phyloP scores from a whole-genome alignment of 2,113 vertebrate species.

The Colius striatus region DNA sequence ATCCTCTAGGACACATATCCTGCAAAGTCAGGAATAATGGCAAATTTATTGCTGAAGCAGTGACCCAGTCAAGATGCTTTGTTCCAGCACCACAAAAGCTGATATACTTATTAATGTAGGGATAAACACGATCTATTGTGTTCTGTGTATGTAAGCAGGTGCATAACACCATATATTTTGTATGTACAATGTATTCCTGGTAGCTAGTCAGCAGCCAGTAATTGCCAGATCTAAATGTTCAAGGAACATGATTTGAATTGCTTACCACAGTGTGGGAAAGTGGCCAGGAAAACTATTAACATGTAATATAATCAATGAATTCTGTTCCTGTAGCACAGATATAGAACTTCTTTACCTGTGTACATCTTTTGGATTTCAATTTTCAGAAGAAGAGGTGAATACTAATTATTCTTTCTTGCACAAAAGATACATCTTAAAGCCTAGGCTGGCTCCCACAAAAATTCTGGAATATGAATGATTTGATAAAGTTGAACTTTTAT shows the following conservation, averaged over 20 bases:
- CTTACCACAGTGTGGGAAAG: not conserved
- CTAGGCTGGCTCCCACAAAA: not conserved
- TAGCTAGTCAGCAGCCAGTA: not conserved
- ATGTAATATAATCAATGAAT: not conserved
- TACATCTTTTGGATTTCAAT: not conserved
- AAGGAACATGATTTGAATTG: slow-evolving; percentile 3
- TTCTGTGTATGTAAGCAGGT: not conserved
- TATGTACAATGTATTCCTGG: not conserved
- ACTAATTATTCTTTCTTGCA: not conserved
- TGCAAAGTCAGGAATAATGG: not conserved
- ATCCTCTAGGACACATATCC: not conserved
- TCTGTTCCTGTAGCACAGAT: not conserved
- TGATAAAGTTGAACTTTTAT: not conserved
- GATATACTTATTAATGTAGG: not conserved
- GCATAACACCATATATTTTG: not conserved
- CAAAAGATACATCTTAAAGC: not conserved
- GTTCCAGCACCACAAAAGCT: not conserved
- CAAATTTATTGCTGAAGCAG: not conserved
- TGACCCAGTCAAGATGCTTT: not conserved
- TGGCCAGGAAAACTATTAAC: not conserved
- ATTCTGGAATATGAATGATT: not conserved
- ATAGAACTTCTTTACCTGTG: not conserved
- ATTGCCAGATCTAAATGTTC: slow-evolving; percentile 2
- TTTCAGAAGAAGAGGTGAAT: not conserved
- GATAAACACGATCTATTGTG: not conserved